Base-by-base conservation (phyloP, 2,113 vertebrate species). In the Regulus satrapa region DNA sequence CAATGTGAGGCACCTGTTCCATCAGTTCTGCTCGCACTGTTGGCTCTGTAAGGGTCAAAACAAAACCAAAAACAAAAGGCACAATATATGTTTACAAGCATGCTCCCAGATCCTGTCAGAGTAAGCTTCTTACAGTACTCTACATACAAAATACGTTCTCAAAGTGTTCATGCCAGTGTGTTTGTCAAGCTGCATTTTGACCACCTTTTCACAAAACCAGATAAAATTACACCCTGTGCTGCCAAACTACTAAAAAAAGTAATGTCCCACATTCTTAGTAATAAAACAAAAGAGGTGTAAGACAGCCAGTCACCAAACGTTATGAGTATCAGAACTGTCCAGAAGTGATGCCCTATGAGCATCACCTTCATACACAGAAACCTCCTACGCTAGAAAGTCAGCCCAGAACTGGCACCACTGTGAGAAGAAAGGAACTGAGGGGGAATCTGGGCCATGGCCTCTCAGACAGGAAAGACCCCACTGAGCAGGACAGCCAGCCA, bases 1-100 rank as follows among this genome's bases (percentile, higher is more conserved):
- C 98, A 58, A 99, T 98, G 45, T 99, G 98, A 93, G 98, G 99
- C 86, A 99, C 98, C 95, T 99, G 98, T 91, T 99, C 99, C 99
- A 99, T 99, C 88, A 99, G 97, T 88, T 99, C 98, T 41, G 99
- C 98, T 94, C 98, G 97, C 83, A 99, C 98, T 14, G 98, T 98
- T 81, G 99, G 98, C 72, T 99, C 99, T 99, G 96, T 56, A 34
- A 64, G 78, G 82, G 80, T 72, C n/a, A 68, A 85, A 77, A 91
- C 4, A 89, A 51, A 85, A 34, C 43, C 66, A 77, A 55, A 89
- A 80, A 18, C n/a, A n/a, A 21, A 72, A 26, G 13, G 10, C 15
- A 76, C 11, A 58, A 87, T 19, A 41, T 21, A 40, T 31, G 13
- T 66, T 94, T 51, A 73, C 21, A 74, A 86, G 34, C 17, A 56